Evolutionary conservation across 1,140 invertebrate genomes (phyloP).

Genomic region (Caerostris darwini): DNA sequence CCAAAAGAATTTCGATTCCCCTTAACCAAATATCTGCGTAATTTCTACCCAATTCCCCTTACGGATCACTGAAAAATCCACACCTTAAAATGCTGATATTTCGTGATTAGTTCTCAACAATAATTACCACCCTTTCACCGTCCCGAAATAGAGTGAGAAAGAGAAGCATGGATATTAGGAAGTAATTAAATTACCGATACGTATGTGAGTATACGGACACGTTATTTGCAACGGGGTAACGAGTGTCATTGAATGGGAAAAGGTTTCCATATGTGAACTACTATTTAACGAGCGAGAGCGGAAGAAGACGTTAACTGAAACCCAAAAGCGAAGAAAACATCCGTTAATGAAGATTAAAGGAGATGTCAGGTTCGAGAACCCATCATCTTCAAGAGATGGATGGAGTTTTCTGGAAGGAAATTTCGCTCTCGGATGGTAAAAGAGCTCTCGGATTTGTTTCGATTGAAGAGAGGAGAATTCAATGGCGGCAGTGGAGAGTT

Average conservation of each 20-base stretch:
- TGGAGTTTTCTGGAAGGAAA: slow-evolving; percentile 27
- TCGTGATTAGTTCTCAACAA: slow-evolving; percentile 48
- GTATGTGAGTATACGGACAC: not conserved
- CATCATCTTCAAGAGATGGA: slow-evolving; percentile 57
- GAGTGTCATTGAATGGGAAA: slow-evolving; percentile 24
- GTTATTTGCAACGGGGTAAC: slow-evolving; percentile 19
- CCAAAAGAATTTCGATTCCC: too few species aligned
- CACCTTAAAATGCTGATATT: slow-evolving; percentile 9
- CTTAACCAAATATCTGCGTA: not conserved
- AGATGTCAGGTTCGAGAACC: not conserved
- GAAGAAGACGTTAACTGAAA: slow-evolving; percentile 56
- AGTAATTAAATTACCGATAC: slow-evolving; percentile 72
- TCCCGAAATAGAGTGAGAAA: not conserved
- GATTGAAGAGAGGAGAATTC: not conserved
- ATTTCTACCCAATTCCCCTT: not conserved
- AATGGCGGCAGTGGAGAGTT: not conserved
- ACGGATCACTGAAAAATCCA: slow-evolving; percentile 37
- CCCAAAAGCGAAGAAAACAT: slow-evolving; percentile 36
- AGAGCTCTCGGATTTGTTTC: not conserved
- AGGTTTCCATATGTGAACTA: not conserved
- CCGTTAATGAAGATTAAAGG: slow-evolving; percentile 64
- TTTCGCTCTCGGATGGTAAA: not conserved
- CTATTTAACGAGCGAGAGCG: not conserved
- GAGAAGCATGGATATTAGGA: slow-evolving; percentile 38
- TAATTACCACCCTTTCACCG: slow-evolving; percentile 51